phyloP scores from a whole-genome alignment of 2,113 vertebrate genomes.

The Hemichromis elongatus region DNA sequence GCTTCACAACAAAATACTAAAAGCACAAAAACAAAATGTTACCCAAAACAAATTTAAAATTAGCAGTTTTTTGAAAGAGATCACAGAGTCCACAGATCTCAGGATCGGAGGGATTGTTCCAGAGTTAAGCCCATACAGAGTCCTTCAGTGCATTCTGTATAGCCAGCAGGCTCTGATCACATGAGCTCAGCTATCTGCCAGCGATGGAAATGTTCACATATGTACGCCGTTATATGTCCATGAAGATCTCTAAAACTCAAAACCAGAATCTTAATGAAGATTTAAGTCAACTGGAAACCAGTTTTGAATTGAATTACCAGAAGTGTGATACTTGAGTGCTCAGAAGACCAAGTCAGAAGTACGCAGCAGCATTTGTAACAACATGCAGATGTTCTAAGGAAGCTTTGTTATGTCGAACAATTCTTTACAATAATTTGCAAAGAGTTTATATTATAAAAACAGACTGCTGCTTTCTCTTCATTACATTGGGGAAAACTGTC shows the following conservation, averaged over 20 bases:
- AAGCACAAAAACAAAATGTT: rapidly evolving
- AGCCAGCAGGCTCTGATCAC: neutral
- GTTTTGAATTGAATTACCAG: neutral
- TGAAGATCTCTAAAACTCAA: neutral
- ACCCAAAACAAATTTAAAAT: neutral
- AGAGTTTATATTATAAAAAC: neutral
- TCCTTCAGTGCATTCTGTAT: neutral
- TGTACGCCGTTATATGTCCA: neutral
- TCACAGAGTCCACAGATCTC: neutral
- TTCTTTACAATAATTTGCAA: neutral
- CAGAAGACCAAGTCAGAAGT: neutral
- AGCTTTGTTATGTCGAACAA: neutral
- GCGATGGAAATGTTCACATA: neutral
- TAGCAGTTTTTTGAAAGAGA: neutral
- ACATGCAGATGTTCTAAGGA: neutral
- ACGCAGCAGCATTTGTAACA: neutral
- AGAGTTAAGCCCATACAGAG: too few species aligned
- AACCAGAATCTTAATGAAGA: neutral
- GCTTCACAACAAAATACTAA: neutral
- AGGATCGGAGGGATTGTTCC: neutral
- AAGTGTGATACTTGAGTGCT: neutral
- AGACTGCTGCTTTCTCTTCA: neutral
- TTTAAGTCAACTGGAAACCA: neutral
- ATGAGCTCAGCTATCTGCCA: neutral
- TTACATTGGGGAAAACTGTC: neutral